phyloP scores from a whole-genome alignment of 2,797 vertebrate genomes.

The Gallirallus australis region DNA sequence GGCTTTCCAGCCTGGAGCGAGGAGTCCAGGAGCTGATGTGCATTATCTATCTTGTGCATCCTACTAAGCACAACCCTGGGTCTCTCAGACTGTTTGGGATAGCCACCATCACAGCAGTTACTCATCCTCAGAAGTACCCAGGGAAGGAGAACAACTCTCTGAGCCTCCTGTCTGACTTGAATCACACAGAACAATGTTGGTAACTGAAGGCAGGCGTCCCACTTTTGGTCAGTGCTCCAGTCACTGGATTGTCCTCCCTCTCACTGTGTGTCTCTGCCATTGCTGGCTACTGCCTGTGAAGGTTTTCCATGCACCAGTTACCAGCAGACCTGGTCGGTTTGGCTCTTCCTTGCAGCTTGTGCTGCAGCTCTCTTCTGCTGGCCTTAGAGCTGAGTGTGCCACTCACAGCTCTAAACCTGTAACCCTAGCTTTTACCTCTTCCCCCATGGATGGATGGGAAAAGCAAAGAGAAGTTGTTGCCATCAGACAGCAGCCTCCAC shows the following conservation, averaged over 20 bases:
- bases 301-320: background rate
- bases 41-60: background rate
- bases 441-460: background rate
- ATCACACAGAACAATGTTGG: background rate
- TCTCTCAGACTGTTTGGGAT: background rate
- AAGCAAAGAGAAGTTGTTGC: background rate
- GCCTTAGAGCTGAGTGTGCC: background rate
- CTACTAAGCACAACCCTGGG: background rate
- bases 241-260: background rate
- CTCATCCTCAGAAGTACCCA: background rate
- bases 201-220: background rate
- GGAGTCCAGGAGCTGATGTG: background rate
- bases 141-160: background rate
- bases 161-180: background rate
- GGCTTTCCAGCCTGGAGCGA: background rate
- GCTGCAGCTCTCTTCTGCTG: background rate
- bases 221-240: background rate
- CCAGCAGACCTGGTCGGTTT: background rate
- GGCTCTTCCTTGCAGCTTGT: background rate
- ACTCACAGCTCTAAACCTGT: background rate
- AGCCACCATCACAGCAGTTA: background rate
- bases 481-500: background rate
- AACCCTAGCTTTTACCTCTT: background rate
- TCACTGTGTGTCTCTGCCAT: background rate
- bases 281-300: background rate